Percentiles rank a stretch among this genome's conserved stretches.
Conservation (phyloP, 1,140 invertebrate species). For the Drosophila serrata region DNA sequence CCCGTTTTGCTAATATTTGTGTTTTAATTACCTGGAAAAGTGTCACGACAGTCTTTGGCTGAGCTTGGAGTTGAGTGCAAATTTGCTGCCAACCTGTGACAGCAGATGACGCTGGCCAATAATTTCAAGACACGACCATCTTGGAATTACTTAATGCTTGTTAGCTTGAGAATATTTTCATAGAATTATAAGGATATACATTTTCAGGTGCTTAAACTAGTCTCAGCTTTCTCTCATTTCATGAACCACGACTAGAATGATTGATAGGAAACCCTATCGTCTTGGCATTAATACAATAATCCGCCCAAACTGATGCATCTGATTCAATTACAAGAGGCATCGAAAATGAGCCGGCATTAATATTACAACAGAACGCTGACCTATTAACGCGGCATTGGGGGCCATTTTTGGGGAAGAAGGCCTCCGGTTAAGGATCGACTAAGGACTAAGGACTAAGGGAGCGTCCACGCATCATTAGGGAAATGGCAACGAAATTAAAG, state of each 20-base stretch:
- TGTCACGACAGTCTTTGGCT: conserved; percentile 49
- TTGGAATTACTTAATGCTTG: not conserved
- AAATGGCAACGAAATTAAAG: conserved; percentile 79
- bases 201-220: not conserved
- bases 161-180: not conserved
- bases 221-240: not conserved
- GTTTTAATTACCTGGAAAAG: conserved; percentile 79
- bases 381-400: conserved; percentile 3
- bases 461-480: conserved; percentile 62
- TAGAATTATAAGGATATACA: not conserved
- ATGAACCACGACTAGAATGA: not conserved
- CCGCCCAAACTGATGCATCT: conserved; percentile 57
- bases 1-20: conserved; percentile 70
- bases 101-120: conserved; percentile 31
- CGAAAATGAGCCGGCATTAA: conserved; percentile 75
- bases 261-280: not conserved
- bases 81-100: conserved; percentile 59
- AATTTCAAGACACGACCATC: conserved; percentile 3
- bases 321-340: conserved; percentile 68
- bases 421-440: not conserved
- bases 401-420: not conserved
- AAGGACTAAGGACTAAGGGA: conserved; percentile 16
- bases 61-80: conserved; percentile 47
- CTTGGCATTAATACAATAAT: not conserved
- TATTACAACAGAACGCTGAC: conserved; percentile 50